Evolutionary conservation across 2,113 vertebrate genomes (phyloP).

Genomic region (Rana temporaria): DNA sequence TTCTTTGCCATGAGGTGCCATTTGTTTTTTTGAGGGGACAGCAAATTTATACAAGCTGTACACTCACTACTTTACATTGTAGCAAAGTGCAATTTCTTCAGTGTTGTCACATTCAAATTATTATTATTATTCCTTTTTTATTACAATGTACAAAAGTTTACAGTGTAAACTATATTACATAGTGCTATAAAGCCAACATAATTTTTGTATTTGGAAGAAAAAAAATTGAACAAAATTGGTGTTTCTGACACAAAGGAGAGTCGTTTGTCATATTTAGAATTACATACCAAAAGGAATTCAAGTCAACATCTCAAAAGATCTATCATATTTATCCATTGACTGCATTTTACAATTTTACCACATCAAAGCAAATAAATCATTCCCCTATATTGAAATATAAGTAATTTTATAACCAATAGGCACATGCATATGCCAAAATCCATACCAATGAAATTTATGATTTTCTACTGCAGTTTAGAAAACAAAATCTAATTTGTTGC

Average conservation of each 20-base stretch:
- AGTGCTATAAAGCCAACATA: background rate
- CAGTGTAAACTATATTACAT: slow-evolving; percentile 1
- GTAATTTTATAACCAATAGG: background rate
- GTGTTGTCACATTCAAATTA: no score
- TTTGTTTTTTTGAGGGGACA: no score
- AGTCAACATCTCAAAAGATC: background rate
- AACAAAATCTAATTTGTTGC: no score
- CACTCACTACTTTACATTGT: no score
- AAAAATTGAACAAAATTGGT: background rate
- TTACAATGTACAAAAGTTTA: no score
- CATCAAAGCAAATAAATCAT: background rate
- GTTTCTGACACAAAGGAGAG: background rate
- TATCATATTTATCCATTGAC: background rate
- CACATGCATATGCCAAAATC: background rate
- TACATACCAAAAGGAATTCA: background rate
- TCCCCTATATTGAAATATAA: background rate
- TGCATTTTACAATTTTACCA: slow-evolving; percentile 2
- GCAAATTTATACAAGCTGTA: no score
- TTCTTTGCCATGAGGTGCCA: no score
- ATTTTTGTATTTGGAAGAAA: background rate
- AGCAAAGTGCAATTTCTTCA: no score
- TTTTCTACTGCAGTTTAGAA: no score
- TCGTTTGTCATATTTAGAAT: slow-evolving; percentile 28
- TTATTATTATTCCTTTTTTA: no score
- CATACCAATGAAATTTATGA: no score